phyloP scores from a whole-genome alignment of 2,888 invertebrate genomes.

The Chymomyza caudatula region DNA sequence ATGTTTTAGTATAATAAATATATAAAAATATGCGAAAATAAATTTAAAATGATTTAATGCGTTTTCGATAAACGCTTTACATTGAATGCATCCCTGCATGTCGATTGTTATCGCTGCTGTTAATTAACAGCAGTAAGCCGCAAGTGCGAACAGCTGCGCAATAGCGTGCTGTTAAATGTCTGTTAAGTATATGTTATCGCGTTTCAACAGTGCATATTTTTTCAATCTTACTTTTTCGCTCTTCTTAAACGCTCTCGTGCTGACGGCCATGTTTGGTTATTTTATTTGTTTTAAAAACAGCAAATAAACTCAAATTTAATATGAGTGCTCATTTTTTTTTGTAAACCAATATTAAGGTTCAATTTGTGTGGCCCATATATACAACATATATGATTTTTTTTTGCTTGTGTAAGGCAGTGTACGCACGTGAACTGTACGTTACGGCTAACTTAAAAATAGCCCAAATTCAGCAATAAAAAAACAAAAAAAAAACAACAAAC shows the following conservation, averaged over 20 bases:
- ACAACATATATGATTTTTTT: conserved; percentile 24
- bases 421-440: conserved; percentile 25
- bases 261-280: conserved; percentile 56
- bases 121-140: too few species aligned
- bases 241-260: conserved; percentile 13
- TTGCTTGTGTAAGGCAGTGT: conserved; percentile 28
- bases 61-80: too few species aligned
- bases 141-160: too few species aligned
- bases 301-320: background rate
- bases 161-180: background rate
- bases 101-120: too few species aligned
- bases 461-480: conserved; percentile 26
- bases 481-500: conserved; percentile 2
- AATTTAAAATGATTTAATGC: too few species aligned
- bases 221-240: background rate
- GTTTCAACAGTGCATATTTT: background rate
- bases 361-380: too few species aligned
- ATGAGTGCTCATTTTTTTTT: conserved; percentile 20
- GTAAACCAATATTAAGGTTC: too few species aligned
- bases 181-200: background rate
- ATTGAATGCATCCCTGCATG: too few species aligned
- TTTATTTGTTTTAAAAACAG: conserved; percentile 53
- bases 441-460: conserved; percentile 45
- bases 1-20: too few species aligned
- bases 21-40: too few species aligned